A percentile compares a stretch with the other conserved stretches of the same genome.
Evolutionary conservation across 2,797 vertebrate species (phyloP).

Genomic region (Sebastes itinus): DNA sequence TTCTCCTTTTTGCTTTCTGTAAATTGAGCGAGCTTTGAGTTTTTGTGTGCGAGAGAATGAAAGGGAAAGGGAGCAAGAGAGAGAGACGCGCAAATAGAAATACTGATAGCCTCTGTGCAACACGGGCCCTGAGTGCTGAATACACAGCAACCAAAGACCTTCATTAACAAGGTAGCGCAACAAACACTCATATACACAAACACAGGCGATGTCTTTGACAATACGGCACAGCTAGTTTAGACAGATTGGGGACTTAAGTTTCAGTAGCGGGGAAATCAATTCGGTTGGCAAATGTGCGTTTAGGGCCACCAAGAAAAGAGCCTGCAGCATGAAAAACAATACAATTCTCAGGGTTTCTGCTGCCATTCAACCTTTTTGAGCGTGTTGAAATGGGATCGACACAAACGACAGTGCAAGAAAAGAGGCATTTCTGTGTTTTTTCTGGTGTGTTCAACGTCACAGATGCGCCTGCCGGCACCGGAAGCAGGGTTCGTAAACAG

Average conservation of each 20-base stretch:
- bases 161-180: constrained; percentile 51
- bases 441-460: no score
- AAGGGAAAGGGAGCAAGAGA: constrained; percentile 12
- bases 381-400: background rate
- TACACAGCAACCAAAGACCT: constrained; percentile 37
- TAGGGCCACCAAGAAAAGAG: constrained; percentile 31
- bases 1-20: constrained; percentile 7
- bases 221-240: constrained; percentile 39
- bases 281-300: constrained; percentile 53
- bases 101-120: constrained; percentile 35
- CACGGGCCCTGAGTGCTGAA: constrained; percentile 36
- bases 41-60: constrained; percentile 3
- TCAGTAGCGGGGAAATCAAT: constrained; percentile 50
- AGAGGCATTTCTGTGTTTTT: background rate
- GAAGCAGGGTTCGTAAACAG: no score
- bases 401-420: constrained; percentile 14
- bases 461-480: no score
- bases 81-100: constrained; percentile 31
- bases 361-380: background rate
- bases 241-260: constrained; percentile 50
- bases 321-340: constrained; percentile 17
- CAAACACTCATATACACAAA: constrained; percentile 22
- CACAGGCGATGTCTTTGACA: constrained; percentile 34
- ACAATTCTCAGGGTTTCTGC: background rate
- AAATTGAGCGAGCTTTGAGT: constrained; percentile 32